Conservation (phyloP, 2,888 invertebrate genomes). For the Punctoribates punctum region DNA sequence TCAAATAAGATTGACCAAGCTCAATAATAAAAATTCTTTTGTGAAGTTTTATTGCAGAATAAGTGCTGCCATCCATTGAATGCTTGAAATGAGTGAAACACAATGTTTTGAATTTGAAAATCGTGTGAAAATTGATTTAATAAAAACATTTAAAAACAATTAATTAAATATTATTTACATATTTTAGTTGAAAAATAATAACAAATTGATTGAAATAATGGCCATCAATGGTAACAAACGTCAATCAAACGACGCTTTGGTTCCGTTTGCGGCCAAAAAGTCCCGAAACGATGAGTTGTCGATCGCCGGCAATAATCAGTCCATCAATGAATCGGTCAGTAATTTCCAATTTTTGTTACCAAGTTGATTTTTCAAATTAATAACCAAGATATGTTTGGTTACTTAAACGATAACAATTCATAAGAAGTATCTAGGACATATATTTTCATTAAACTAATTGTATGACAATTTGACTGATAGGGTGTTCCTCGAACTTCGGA, state of each 20-base stretch:
- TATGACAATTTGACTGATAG: background rate
- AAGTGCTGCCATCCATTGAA: background rate
- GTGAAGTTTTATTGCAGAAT: too few relatives aligned
- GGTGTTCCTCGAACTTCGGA: slow-evolving; percentile 36
- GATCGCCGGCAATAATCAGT: background rate
- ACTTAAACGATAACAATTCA: too few relatives aligned
- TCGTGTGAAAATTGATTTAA: too few relatives aligned
- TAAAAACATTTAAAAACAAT: too few relatives aligned
- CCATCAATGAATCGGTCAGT: background rate
- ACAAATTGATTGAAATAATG: background rate
- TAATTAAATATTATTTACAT: too few relatives aligned
- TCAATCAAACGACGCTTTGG: slow-evolving; percentile 4
- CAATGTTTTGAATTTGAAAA: too few relatives aligned
- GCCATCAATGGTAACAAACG: slow-evolving; percentile 1
- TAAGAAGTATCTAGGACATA: too few relatives aligned
- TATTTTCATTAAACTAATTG: background rate
- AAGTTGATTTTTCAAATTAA: too few relatives aligned
- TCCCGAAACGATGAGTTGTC: slow-evolving; percentile 15
- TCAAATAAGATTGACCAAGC: too few relatives aligned
- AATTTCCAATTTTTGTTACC: background rate
- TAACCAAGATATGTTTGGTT: too few relatives aligned
- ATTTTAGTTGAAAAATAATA: too few relatives aligned
- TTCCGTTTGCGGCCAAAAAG: slow-evolving; percentile 22
- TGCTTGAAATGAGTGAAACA: background rate
- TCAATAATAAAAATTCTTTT: too few relatives aligned